Base-by-base conservation (phyloP, 2,888 invertebrate species). In the Crematogaster levior region DNA sequence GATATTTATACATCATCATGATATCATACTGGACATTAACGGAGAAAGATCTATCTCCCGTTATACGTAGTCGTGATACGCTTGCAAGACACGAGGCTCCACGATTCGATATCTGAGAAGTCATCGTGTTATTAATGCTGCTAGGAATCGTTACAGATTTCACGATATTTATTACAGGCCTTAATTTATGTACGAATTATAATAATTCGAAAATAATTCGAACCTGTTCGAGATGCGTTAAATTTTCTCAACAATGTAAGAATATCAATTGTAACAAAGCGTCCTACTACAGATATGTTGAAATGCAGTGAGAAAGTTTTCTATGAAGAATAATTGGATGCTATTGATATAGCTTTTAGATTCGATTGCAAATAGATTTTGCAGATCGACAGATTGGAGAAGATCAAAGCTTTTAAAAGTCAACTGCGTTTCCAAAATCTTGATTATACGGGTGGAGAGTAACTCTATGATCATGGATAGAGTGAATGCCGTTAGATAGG, bases 401-500 rank as follows among this genome's bases (percentile, higher is more conserved):
- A 34, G 18, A 18, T 21, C 18, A n/a, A n/a, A n/a, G 5, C 18
- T 60, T 73, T 21, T 15, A 61, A 34, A 46, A 4, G 21, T 48
- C 5, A 46, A 58, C 5, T 27, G 6, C 18, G 24, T 43, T 73
- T 48, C 27, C 21, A 66, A 66, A 77, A 56, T 56, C 30, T 40
- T 56, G 66, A 53, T 53, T 53, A 12, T 53, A 18, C 21, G 3
- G 15, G 10, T 37, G 15, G 37, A 15, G 40, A 65, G 65, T 51
- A 56, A 66, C 40, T 24, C n/a, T 18, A 4, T 12, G 43, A 56
- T 43, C 37, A 15, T 53, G 30, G 18, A 24, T 68, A 10, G 18
- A 12, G 43, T 24, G 34, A 68, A 68, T 79, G 68, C 66, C 37
- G 18, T 63, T 37, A 53, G 37, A 40, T 21, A 37, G 63, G 63